These are phyloP conservation scores for Bugulina stolonifera DNA, from an alignment of 2,888 invertebrate species.

Conservation along the genomic window DNA sequence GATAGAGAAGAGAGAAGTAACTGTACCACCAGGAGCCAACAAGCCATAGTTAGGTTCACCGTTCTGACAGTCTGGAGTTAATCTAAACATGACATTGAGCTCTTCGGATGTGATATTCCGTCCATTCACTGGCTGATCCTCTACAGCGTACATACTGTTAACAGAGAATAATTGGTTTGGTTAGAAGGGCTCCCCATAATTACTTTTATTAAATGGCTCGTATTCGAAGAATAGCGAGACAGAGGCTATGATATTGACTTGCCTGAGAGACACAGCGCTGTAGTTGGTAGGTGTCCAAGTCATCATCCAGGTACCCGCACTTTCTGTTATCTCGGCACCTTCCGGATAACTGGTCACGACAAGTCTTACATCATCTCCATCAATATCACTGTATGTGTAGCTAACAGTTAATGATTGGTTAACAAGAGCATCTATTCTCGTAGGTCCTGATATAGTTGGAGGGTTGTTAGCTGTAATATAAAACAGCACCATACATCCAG, in stretches of 20 bases:
- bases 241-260: too few relatives aligned
- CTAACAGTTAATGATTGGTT: background rate
- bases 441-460: background rate
- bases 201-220: too few relatives aligned
- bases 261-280: background rate
- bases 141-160: slow-evolving; percentile 8
- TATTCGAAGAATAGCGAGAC: too few relatives aligned
- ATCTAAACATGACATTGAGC: background rate
- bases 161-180: too few relatives aligned
- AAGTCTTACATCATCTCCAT: background rate
- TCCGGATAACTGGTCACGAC: background rate
- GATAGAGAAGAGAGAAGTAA: background rate
- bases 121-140: background rate
- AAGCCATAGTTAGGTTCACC: background rate
- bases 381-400: background rate
- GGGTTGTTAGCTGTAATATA: background rate
- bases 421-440: background rate
- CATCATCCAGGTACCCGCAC: background rate
- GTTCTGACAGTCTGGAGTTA: background rate
- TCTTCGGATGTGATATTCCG: background rate
- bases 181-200: too few relatives aligned
- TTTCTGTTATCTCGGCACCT: background rate
- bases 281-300: slow-evolving; percentile 9
- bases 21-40: slow-evolving; percentile 8
- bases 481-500: too few relatives aligned